These are phyloP conservation scores for Hippocampus guttulatus DNA, from an alignment of 2,113 vertebrate genomes.

Conservation along the genomic window DNA sequence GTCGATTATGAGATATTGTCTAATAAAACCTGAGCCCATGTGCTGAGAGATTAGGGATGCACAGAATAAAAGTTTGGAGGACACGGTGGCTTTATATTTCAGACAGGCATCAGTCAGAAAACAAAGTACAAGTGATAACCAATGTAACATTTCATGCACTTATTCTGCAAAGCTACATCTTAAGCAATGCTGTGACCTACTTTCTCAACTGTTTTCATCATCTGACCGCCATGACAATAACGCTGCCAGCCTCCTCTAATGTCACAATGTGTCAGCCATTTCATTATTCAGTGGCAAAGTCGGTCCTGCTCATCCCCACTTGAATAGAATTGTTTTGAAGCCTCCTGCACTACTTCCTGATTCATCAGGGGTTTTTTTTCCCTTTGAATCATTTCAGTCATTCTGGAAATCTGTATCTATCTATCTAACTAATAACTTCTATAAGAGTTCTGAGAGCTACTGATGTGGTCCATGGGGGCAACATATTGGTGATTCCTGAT, in stretches of 20 bases:
- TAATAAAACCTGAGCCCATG: not conserved
- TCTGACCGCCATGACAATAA: constrained; percentile 44
- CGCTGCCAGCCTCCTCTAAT: constrained; percentile 53
- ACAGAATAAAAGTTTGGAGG: not conserved
- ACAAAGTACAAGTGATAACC: constrained; percentile 8
- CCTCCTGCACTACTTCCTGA: constrained; percentile 19
- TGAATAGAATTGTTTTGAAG: constrained; percentile 57
- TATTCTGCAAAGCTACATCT: constrained; percentile 9
- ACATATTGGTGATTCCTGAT: no score
- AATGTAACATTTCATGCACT: constrained; percentile 46
- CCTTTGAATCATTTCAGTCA: not conserved
- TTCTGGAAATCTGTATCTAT: not conserved
- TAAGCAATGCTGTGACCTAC: constrained; percentile 56
- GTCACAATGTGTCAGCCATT: constrained; percentile 61
- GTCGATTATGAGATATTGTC: not conserved
- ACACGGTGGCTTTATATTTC: constrained; percentile 1
- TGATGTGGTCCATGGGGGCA: no score
- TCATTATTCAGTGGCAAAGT: constrained; percentile 68
- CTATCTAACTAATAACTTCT: not conserved
- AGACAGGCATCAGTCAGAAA: constrained; percentile 8
- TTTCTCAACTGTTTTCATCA: constrained; percentile 56
- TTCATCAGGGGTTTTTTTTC: constrained; percentile 21
- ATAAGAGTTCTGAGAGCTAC: no score
- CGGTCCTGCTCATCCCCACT: constrained; percentile 55
- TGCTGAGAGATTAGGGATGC: not conserved